Conservation (phyloP, 2,113 vertebrate species). For the Tyrannus savana region DNA sequence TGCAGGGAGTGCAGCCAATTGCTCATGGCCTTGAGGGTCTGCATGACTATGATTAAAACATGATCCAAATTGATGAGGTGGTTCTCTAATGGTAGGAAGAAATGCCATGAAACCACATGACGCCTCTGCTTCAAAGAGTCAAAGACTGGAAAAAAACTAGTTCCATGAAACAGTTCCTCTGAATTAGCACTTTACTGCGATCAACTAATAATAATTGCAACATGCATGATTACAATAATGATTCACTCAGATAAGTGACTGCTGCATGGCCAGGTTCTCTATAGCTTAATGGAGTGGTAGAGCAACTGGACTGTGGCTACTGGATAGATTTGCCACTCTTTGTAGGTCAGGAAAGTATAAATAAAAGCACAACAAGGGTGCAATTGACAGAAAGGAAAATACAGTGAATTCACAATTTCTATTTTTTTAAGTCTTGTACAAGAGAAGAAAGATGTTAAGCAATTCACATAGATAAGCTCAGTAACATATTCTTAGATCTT, state of each 20-base stretch:
- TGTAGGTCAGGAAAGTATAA: neutral
- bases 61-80: constrained; percentile 14
- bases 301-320: neutral
- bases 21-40: neutral
- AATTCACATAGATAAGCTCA: constrained; percentile 51
- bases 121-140: neutral
- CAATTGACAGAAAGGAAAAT: neutral
- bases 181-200: neutral
- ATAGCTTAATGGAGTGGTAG: neutral
- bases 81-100: neutral
- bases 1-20: neutral
- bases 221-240: neutral
- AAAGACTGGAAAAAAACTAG: neutral
- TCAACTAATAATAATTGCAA: constrained; percentile 1
- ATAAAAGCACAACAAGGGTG: neutral
- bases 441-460: constrained; percentile 11
- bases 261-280: neutral
- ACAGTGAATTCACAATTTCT: neutral
- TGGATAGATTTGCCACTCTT: neutral
- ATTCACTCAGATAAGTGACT: neutral
- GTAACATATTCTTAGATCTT: constrained; percentile 36
- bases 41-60: constrained; percentile 14
- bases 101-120: neutral
- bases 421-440: neutral
- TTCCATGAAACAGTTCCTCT: neutral